phyloP scores from a whole-genome alignment of 2,113 vertebrate species.

The Penelope pileata region DNA sequence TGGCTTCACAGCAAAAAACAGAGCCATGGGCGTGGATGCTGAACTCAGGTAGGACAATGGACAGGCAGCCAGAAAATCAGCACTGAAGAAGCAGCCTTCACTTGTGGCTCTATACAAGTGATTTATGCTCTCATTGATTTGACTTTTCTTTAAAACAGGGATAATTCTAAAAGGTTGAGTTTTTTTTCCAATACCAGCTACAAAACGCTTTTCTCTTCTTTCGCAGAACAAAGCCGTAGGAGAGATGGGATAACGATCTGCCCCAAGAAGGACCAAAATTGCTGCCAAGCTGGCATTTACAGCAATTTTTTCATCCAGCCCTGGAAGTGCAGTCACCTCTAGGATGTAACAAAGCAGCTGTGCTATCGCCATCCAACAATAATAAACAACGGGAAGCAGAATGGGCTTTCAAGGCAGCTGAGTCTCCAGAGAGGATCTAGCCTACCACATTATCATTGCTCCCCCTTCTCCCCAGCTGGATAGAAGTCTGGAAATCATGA shows the following conservation, averaged over 20 bases:
- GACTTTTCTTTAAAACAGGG: slow-evolving; percentile 13
- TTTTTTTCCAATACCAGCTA: slow-evolving; percentile 31
- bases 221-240: background rate
- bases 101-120: background rate
- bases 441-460: slow-evolving; percentile 22
- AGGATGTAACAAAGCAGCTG: slow-evolving; percentile 50
- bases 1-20: background rate
- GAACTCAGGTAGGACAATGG: background rate
- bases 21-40: background rate
- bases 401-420: slow-evolving; percentile 13
- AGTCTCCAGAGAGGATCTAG: slow-evolving; percentile 43
- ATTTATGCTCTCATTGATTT: background rate
- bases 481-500: slow-evolving; percentile 28
- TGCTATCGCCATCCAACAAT: slow-evolving; percentile 30
- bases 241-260: slow-evolving; percentile 26
- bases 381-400: slow-evolving; percentile 54
- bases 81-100: background rate
- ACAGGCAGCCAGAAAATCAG: background rate
- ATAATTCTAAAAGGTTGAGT: slow-evolving; percentile 37
- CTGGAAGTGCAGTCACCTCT: slow-evolving; percentile 47
- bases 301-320: background rate
- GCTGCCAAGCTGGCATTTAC: slow-evolving; percentile 51
- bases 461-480: slow-evolving; percentile 3
- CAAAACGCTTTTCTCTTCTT: slow-evolving; percentile 39
- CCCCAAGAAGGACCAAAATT: background rate